Evolutionary conservation across 1,140 invertebrate species (phyloP).

Genomic region (Watersipora subatra): DNA sequence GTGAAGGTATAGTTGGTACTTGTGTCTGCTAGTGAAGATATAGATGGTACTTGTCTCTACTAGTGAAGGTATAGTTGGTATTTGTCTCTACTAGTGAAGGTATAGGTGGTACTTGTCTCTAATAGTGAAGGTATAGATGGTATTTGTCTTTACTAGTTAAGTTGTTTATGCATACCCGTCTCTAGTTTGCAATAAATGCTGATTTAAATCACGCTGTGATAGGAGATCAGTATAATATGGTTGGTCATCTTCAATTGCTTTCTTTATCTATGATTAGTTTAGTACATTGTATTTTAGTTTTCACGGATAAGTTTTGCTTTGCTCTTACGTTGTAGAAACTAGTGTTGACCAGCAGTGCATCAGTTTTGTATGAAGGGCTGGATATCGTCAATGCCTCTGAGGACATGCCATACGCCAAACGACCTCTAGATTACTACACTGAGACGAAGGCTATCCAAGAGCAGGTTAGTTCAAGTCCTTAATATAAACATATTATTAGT

Average conservation of each 20-base stretch:
- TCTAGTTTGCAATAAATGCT: background rate
- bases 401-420: slow-evolving; percentile 22
- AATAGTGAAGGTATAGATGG: too few relatives aligned
- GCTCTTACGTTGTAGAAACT: slow-evolving; percentile 9
- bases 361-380: slow-evolving; percentile 30
- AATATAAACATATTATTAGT: too few relatives aligned
- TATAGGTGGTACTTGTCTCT: too few relatives aligned
- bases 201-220: background rate
- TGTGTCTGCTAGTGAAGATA: too few relatives aligned
- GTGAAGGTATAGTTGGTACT: too few relatives aligned
- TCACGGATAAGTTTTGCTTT: background rate
- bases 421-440: slow-evolving; percentile 28
- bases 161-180: background rate
- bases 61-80: too few relatives aligned
- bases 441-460: slow-evolving; percentile 31
- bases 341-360: slow-evolving; percentile 29
- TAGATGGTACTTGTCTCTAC: too few relatives aligned
- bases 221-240: background rate
- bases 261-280: too few relatives aligned
- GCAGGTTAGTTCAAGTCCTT: too few relatives aligned
- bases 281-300: too few relatives aligned
- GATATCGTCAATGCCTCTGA: slow-evolving; percentile 24
- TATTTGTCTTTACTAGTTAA: too few relatives aligned
- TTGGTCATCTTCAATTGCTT: background rate
- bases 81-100: too few relatives aligned